These are phyloP conservation scores for Arctopsyche grandis DNA, from an alignment of 1,140 invertebrate species.

Conservation along the genomic window DNA sequence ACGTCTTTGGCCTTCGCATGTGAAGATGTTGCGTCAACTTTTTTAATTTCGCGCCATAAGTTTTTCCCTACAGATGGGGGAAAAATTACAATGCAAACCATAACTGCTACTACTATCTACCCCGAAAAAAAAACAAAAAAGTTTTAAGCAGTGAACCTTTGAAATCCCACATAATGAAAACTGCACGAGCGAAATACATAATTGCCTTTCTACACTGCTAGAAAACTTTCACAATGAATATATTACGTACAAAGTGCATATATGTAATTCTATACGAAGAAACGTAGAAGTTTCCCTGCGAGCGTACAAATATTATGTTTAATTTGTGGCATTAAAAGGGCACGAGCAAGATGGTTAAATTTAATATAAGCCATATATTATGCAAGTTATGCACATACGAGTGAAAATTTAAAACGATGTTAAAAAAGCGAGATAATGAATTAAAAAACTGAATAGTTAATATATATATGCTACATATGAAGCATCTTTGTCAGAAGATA, in stretches of 20 bases:
- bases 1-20: no score
- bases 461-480: no score
- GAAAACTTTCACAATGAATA: conserved; percentile 15
- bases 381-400: no score
- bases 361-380: no score
- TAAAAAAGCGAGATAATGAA: no score
- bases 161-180: conserved; percentile 23
- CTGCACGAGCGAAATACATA: conserved; percentile 22
- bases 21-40: conserved; percentile 1
- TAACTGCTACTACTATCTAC: background rate
- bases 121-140: background rate
- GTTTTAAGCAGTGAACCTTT: background rate
- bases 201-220: conserved; percentile 10
- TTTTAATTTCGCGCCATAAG: conserved; percentile 19
- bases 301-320: no score
- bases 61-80: background rate
- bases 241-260: background rate
- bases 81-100: conserved; percentile 3
- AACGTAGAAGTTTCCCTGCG: no score
- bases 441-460: no score
- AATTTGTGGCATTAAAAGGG: no score
- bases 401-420: no score
- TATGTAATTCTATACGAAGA: background rate
- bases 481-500: no score
- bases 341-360: no score